phyloP scores from a whole-genome alignment of 2,797 vertebrate genomes.

The Halcyon chelicuti region DNA sequence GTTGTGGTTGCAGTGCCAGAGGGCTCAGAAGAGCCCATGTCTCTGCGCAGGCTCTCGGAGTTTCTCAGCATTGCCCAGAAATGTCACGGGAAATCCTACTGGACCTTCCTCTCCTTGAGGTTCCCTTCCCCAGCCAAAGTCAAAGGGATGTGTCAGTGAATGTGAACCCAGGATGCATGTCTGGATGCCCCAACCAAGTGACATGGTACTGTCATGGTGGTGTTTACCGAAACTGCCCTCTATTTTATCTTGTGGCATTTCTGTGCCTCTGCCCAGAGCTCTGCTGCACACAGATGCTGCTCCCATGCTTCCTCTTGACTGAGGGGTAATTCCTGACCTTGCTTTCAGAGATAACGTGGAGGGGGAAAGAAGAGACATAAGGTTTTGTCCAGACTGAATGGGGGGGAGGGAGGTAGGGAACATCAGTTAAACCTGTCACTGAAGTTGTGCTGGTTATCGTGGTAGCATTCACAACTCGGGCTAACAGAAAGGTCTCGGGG shows the following conservation, averaged over 20 bases:
- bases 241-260: not conserved
- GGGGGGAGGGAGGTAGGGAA: not conserved
- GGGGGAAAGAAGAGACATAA: not conserved
- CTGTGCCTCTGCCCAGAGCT: not conserved
- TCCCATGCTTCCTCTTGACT: not conserved
- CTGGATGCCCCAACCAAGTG: not conserved
- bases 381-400: not conserved
- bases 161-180: fast-evolving
- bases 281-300: not conserved
- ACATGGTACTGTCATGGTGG: not conserved
- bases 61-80: not conserved
- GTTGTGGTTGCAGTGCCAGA: fast-evolving
- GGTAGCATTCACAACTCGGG: fast-evolving
- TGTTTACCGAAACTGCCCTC: not conserved
- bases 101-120: not conserved
- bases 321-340: not conserved
- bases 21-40: fast-evolving
- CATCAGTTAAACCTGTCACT: not conserved
- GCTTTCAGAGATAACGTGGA: not conserved
- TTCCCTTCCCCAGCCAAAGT: not conserved
- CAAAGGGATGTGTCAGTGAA: not conserved
- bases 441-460: fast-evolving
- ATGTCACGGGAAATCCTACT: not conserved
- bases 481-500: fast-evolving
- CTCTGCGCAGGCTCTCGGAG: not conserved